Percentiles rank a stretch among this genome's conserved stretches.
These are phyloP conservation scores for Catagonus wagneri DNA, from an alignment of 2,113 vertebrate species.

Conservation along the genomic window DNA sequence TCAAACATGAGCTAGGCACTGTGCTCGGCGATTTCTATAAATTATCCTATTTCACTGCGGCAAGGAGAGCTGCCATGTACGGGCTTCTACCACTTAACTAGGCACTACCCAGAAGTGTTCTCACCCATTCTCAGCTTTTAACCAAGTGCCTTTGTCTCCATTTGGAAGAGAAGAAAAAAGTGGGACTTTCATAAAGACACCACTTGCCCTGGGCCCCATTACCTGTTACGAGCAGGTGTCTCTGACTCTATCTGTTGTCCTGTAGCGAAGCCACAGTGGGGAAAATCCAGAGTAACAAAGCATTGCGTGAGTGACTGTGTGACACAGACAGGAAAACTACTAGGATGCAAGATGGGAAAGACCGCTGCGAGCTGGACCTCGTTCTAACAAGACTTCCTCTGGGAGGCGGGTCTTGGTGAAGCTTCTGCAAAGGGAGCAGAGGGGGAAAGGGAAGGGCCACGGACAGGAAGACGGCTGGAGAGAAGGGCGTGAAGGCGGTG, in stretches of 20 bases:
- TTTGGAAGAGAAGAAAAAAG: constrained; percentile 42
- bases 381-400: not conserved
- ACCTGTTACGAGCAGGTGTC: not conserved
- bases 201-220: not conserved
- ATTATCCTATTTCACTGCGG: constrained; percentile 41
- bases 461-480: not conserved
- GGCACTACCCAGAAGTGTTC: constrained; percentile 1
- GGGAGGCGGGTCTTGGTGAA: not conserved
- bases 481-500: not conserved
- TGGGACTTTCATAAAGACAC: constrained; percentile 17
- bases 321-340: not conserved
- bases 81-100: constrained; percentile 16
- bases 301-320: not conserved
- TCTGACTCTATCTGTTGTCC: not conserved
- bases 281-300: not conserved
- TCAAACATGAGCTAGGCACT: constrained; percentile 15
- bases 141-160: not conserved
- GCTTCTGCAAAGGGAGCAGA: not conserved
- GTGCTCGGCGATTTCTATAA: not conserved
- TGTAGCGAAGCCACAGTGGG: not conserved
- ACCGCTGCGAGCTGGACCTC: not conserved
- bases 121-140: constrained; percentile 36
- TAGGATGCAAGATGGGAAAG: not conserved
- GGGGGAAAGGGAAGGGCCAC: not conserved
- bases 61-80: not conserved